Evolutionary conservation across 1,140 invertebrate species (phyloP).

Genomic region (Cryptotermes secundus): DNA sequence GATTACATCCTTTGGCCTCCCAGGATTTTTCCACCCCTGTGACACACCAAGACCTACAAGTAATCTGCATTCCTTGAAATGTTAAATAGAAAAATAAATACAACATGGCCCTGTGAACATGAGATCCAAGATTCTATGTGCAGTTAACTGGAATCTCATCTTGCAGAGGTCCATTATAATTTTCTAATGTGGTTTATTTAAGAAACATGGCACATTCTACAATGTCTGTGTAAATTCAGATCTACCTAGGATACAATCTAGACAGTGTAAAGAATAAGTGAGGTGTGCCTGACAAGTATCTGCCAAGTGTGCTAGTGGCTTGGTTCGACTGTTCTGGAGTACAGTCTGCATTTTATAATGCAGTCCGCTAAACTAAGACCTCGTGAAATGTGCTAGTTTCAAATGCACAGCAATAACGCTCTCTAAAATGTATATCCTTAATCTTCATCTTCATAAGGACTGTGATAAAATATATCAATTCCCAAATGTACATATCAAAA

Average conservation of each 20-base stretch:
- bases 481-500: slow-evolving; percentile 34
- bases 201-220: slow-evolving; percentile 37
- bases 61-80: not conserved
- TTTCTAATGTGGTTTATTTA: slow-evolving; percentile 34
- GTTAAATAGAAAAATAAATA: slow-evolving; percentile 21
- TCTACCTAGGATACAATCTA: slow-evolving; percentile 35
- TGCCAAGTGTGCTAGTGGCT: slow-evolving; percentile 2
- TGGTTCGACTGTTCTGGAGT: not conserved
- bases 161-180: slow-evolving; percentile 13
- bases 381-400: slow-evolving; percentile 35
- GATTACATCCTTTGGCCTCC: not conserved
- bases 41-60: not conserved
- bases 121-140: not conserved
- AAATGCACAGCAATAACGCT: slow-evolving; percentile 31
- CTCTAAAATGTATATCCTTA: slow-evolving; percentile 33
- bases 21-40: slow-evolving; percentile 8
- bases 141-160: slow-evolving; percentile 19
- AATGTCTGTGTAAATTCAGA: slow-evolving; percentile 36
- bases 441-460: slow-evolving; percentile 24
- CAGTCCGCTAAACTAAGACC: slow-evolving; percentile 24
- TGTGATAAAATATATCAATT: slow-evolving; percentile 36
- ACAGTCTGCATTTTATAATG: slow-evolving; percentile 3
- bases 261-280: slow-evolving; percentile 30
- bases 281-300: not conserved
- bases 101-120: slow-evolving; percentile 3